A percentile compares a stretch with the other conserved stretches of the same genome.
phyloP scores from a whole-genome alignment of 37 sponge, comb jelly and placozoan species.

The Chondrilla cf. caribensis region DNA sequence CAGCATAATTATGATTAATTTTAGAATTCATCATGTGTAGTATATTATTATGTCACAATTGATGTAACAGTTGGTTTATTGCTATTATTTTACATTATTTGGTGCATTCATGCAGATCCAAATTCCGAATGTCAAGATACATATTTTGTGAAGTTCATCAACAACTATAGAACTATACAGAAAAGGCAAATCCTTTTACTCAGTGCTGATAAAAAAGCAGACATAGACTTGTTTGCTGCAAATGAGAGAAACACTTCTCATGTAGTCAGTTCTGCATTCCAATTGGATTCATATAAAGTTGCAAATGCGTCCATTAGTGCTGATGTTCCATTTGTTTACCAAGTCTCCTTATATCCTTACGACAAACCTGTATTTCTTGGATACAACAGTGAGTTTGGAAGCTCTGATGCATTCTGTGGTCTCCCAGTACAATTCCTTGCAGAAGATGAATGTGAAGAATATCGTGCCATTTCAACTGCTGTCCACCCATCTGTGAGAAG shows the following conservation, averaged over 20 bases:
- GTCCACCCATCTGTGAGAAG: too few species aligned
- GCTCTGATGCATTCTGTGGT: constrained; percentile 6
- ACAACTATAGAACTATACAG: not conserved
- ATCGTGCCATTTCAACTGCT: not conserved
- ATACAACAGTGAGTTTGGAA: not conserved
- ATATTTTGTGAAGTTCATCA: not conserved
- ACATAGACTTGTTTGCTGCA: not conserved
- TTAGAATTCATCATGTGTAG: too few species aligned
- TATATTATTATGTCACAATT: too few species aligned
- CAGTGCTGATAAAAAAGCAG: not conserved
- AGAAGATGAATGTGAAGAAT: constrained; percentile 1
- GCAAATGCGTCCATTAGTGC: too few species aligned
- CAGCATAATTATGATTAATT: too few species aligned
- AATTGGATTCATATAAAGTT: too few species aligned
- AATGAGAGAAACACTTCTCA: too few species aligned
- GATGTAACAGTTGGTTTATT: too few species aligned
- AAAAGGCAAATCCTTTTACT: not conserved
- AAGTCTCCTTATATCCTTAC: not conserved
- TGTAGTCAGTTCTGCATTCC: not conserved
- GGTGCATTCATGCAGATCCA: not conserved
- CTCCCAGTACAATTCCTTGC: not conserved
- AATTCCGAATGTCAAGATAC: constrained; percentile 6
- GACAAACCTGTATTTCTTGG: not conserved
- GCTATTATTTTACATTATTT: too few species aligned
- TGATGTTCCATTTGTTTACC: not conserved